Conservation (phyloP, 1,140 invertebrate species). For the Pogonus chalceus region DNA sequence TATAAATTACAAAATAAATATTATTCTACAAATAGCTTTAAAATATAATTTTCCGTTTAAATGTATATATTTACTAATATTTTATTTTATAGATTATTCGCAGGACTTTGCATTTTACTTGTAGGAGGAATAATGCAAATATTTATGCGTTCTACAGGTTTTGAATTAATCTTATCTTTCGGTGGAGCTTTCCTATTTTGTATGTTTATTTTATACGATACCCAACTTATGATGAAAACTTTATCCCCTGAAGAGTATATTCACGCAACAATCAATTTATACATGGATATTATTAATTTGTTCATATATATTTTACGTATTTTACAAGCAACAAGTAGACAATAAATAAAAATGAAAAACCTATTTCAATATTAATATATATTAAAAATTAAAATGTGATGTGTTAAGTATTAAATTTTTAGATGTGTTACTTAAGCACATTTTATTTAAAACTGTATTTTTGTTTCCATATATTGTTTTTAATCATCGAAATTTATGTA, state of each 20-base stretch:
- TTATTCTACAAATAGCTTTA: not conserved
- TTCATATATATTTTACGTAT: constrained; percentile 74
- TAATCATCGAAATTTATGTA: too few relatives aligned
- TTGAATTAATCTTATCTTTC: constrained; percentile 58
- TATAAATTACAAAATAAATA: too few relatives aligned
- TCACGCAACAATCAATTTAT: constrained; percentile 70
- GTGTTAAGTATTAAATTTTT: too few relatives aligned
- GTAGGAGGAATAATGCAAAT: constrained; percentile 64
- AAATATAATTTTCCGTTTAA: not conserved
- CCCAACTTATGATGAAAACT: constrained; percentile 54
- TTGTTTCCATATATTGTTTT: too few relatives aligned
- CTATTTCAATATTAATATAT: not conserved
- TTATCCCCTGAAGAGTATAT: constrained; percentile 71
- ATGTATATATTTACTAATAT: not conserved
- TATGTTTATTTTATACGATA: constrained; percentile 58
- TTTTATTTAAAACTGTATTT: too few relatives aligned
- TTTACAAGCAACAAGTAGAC: constrained; percentile 42
- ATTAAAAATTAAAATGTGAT: too few relatives aligned
- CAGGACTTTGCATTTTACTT: constrained; percentile 57
- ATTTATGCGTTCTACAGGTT: constrained; percentile 53
- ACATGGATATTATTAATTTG: constrained; percentile 79
- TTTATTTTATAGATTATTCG: constrained; percentile 52
- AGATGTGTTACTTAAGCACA: too few relatives aligned
- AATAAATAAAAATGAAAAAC: constrained; percentile 12
- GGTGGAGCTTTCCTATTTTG: constrained; percentile 67